Percentiles rank a stretch among this genome's conserved stretches.
Evolutionary conservation across 2,797 vertebrate genomes (phyloP).

Genomic region (Prunella strophiata): DNA sequence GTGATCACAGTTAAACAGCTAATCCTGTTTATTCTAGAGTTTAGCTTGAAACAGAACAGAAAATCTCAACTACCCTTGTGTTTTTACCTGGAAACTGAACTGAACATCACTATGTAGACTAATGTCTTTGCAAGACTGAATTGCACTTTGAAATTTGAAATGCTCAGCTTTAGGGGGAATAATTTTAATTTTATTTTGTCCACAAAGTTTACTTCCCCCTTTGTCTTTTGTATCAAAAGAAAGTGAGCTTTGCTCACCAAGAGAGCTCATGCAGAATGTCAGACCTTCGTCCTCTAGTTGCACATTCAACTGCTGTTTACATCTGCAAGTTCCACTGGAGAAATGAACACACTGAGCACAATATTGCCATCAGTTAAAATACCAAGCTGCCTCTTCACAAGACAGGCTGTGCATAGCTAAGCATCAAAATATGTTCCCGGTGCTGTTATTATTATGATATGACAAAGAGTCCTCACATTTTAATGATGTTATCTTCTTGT

Average conservation of each 20-base stretch:
- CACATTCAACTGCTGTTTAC: neutral
- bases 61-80: neutral
- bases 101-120: neutral
- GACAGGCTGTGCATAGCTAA: neutral
- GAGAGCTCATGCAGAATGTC: neutral
- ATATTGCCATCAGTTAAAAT: neutral
- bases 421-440: neutral
- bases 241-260: neutral
- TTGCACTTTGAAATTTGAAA: neutral
- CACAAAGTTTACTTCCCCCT: neutral
- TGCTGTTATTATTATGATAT: neutral
- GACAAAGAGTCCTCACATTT: conserved; percentile 9
- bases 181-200: neutral
- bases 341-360: neutral
- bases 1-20: neutral
- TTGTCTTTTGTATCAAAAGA: neutral
- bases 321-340: conserved; percentile 19
- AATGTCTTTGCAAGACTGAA: neutral
- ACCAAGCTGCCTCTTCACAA: neutral
- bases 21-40: conserved; percentile 1
- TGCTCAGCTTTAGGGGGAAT: neutral
- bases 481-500: conserved; percentile 20
- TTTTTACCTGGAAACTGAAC: neutral
- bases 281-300: neutral
- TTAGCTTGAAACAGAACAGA: neutral